A percentile compares a stretch with the other conserved stretches of the same genome.
These are phyloP conservation scores for Solen grandis DNA, from an alignment of 1,140 invertebrate genomes.

Conservation along the genomic window DNA sequence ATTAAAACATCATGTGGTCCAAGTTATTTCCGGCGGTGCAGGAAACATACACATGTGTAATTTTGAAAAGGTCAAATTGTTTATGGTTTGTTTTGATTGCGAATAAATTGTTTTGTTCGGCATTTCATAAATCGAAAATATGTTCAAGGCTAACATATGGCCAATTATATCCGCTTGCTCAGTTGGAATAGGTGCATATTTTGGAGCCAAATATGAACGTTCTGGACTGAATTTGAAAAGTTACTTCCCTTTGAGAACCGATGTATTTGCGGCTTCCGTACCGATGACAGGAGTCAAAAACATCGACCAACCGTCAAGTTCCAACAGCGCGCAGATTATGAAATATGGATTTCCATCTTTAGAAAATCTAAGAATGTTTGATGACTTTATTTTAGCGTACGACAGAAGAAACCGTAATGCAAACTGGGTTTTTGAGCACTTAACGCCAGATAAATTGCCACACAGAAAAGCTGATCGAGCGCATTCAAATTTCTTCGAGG, in stretches of 20 bases:
- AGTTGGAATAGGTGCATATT: conserved; percentile 56
- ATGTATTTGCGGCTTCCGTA: conserved; percentile 27
- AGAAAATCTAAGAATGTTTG: conserved; percentile 92
- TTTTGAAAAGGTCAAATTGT: not conserved
- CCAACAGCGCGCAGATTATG: conserved; percentile 66
- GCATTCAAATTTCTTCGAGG: conserved; percentile 89
- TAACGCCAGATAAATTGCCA: conserved; percentile 90
- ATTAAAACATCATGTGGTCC: not conserved
- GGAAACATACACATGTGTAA: conserved; percentile 1
- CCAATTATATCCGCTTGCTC: conserved; percentile 61
- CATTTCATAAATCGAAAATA: conserved; percentile 1
- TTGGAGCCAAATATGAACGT: conserved; percentile 61
- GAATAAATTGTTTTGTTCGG: not conserved
- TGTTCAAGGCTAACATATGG: conserved; percentile 36
- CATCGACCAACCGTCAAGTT: not conserved
- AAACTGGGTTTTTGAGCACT: conserved; percentile 98
- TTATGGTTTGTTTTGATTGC: not conserved
- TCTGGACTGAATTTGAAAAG: not conserved
- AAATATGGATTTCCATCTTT: conserved; percentile 95
- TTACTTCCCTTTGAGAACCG: conserved; percentile 7
- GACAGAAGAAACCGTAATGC: conserved; percentile 93
- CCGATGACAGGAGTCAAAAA: not conserved
- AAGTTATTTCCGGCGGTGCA: conserved; percentile 14
- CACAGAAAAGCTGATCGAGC: conserved; percentile 90
- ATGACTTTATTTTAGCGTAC: conserved; percentile 97